Evolutionary conservation across 2,113 vertebrate species (phyloP), one percentile per base, ranked within the genome.

Genomic region (Aleadryas rufinucha): DNA sequence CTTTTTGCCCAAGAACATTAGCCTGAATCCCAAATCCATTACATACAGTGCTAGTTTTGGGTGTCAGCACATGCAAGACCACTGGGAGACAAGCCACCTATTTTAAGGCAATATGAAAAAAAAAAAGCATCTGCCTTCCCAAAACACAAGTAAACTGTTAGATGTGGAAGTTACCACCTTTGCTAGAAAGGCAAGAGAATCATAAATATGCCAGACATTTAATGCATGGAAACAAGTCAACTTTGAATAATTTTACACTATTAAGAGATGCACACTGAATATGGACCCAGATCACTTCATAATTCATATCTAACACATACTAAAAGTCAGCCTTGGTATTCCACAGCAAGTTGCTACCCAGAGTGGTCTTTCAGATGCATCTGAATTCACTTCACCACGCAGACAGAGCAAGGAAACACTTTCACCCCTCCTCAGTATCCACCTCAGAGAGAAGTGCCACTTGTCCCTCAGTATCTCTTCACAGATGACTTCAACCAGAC

Each of bases 231-330:
- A 97, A 91, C 95, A 97, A 95, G 91, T 95, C 64, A 71, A 52
- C 93, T 97, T 97, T 91, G 97, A 97, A 87, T 97, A 91, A 97
- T 97, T 94, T 95, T 60, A 92, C 24, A 23, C 88, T 94, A 96
- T 95, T 97, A 97, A 93, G 92, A 97, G 91, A 96, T 78, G 89
- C 74, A 87, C 78, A 61, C 74, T 93, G 95, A 96, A 97, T 95
- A 95, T 56, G 93, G 94, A 97, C 95, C 89, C 85, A 63, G 92
- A 96, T 95, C 89, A 96, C 94, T 98, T 94, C 93, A 97, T 97
- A 97, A 98, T 97, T 97, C 95, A 96, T 90, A 94, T 50, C 84
- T 88, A 96, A 91, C 93, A 82, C 94, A 49, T 54, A 69, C 66
- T 87, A 78, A 93, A 97, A 94, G 84, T 74, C 94, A 95, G 88